Conservation (phyloP, 2,113 vertebrate genomes). For the Seriola dumerili region DNA sequence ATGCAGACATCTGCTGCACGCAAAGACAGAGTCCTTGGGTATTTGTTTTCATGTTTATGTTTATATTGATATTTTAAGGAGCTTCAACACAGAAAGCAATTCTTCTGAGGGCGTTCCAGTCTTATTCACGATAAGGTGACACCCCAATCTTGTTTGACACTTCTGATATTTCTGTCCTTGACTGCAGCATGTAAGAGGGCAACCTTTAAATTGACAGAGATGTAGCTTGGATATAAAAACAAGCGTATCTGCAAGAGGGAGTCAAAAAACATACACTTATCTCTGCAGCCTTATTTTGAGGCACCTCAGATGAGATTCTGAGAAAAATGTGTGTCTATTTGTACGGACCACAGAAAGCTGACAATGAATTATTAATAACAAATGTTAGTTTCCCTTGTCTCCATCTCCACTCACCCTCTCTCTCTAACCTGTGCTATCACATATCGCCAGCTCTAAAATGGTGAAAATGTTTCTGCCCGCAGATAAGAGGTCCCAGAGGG, state of each 20-base stretch:
- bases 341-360: slow-evolving; percentile 43
- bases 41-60: background rate
- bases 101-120: background rate
- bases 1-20: background rate
- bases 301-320: slow-evolving; percentile 1
- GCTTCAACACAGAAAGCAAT: background rate
- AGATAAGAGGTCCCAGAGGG: slow-evolving; percentile 64
- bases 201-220: slow-evolving; percentile 14
- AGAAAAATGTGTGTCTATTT: slow-evolving; percentile 14
- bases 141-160: slow-evolving; percentile 32
- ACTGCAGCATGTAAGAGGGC: slow-evolving; percentile 2
- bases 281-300: slow-evolving; percentile 19
- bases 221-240: background rate
- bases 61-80: slow-evolving; percentile 6
- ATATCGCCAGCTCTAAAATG: slow-evolving; percentile 44
- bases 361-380: slow-evolving; percentile 65
- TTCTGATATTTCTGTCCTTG: slow-evolving; percentile 33
- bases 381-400: slow-evolving; percentile 48
- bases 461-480: slow-evolving; percentile 53
- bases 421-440: slow-evolving; percentile 32
- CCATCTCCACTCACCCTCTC: background rate
- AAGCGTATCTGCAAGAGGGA: slow-evolving; percentile 22
- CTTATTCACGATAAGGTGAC: slow-evolving; percentile 23
- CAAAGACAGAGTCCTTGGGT: background rate
- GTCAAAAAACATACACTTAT: slow-evolving; percentile 2